Percentiles rank a stretch among this genome's conserved stretches.
These are phyloP conservation scores for Hyaena hyaena DNA, from an alignment of 2,113 vertebrate species.

Conservation along the genomic window DNA sequence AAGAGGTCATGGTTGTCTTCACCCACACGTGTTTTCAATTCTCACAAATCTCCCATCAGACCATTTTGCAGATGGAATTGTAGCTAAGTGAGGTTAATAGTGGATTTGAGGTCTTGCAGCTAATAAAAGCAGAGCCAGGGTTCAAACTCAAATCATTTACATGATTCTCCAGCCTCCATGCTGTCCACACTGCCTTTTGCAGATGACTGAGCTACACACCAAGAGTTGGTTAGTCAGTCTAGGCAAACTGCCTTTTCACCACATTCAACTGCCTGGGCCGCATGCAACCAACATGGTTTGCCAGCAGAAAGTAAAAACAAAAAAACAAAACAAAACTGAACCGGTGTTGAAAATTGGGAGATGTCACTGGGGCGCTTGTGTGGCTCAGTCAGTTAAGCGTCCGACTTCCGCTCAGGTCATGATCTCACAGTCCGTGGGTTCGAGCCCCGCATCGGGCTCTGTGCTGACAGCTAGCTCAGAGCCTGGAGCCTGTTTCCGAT, in stretches of 20 bases:
- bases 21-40: background rate
- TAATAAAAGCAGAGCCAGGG: background rate
- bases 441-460: too few species aligned
- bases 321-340: background rate
- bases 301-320: background rate
- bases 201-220: background rate
- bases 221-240: background rate
- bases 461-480: too few species aligned
- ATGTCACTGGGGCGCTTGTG: background rate
- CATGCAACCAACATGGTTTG: background rate
- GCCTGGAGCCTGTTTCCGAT: too few species aligned
- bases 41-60: background rate
- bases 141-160: background rate
- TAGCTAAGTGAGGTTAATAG: background rate
- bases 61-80: background rate
- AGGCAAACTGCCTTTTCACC: background rate
- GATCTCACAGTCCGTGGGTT: too few species aligned
- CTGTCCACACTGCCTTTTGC: background rate
- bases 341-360: background rate
- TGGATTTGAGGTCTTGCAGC: background rate
- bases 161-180: background rate
- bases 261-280: background rate
- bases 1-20: background rate
- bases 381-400: too few species aligned
- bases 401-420: too few species aligned